Evolutionary conservation across 2,113 vertebrate species (phyloP), one percentile per base, ranked within the genome.

Genomic region (Echinops telfairi): DNA sequence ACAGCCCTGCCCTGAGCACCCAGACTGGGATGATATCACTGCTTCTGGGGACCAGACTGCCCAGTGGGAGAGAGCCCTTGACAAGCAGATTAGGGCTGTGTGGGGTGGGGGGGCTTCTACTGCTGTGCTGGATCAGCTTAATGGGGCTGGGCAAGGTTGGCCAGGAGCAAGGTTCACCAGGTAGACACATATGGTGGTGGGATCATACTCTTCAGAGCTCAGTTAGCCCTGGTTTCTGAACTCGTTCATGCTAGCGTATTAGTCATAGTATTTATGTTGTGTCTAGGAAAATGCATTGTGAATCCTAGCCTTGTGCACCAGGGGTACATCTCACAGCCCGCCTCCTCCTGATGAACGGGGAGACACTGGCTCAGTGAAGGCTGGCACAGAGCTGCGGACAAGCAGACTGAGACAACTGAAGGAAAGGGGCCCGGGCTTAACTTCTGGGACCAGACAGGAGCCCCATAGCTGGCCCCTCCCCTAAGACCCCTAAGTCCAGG

Each of bases 71-170:
- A 76, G 71, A 62, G 31, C 5, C 9, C 53, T 25, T 27, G 53
- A 27, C 88, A 53, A 70, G 66, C 17, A n/a, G 64, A 1, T 0
- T 6, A 62, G 31, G 38, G 36, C 64, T 3, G 1, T 0, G 0
- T 0, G 16, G 3, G 40, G 40, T 40, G n/a, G 0, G 6, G 33
- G 40, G 19, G 27, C 20, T 14, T 14, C 29, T 29, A 16, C 64
- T 22, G 38, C 29, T n/a, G 36, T 62, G 36, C 82, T 53, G 47
- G 23, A 20, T 36, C 15, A 14, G 23, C 58, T 53, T 33, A 71
- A 12, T 20, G 20, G 16, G 60, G 25, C 14, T 3, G 12, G 31
- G 64, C 0, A 1, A 60, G 1, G 4, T 53, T 53, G 47, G 47
- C 47, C 47, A 53, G 10, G 47, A 9, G 47, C 47, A 53, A 53